A percentile compares a stretch with the other conserved stretches of the same genome.
Evolutionary conservation across 2,113 vertebrate genomes (phyloP).

Genomic region (Corythornis madagascariensis): DNA sequence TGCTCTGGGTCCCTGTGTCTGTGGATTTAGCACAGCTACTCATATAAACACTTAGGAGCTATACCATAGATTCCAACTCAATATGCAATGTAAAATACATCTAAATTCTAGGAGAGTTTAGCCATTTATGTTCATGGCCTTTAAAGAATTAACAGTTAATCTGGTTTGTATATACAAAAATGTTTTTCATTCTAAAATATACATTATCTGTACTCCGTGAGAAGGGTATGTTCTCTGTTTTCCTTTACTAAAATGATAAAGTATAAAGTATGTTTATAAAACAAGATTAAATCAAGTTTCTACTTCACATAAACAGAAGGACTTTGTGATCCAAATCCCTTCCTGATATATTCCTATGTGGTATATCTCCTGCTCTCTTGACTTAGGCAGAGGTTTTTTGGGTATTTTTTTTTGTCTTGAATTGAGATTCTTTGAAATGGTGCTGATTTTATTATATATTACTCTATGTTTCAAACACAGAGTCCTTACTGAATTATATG

Average conservation of each 20-base stretch:
- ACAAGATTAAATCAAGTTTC: background rate
- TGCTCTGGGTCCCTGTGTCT: background rate
- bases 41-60: background rate
- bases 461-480: background rate
- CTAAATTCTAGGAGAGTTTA: background rate
- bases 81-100: accelerated
- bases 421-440: background rate
- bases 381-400: background rate
- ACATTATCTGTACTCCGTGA: background rate
- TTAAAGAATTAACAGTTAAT: background rate
- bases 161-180: background rate
- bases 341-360: background rate
- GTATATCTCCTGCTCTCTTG: background rate
- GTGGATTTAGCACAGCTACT: background rate
- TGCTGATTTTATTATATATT: background rate
- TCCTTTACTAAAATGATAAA: background rate
- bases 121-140: background rate
- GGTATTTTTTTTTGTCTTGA: background rate
- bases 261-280: background rate
- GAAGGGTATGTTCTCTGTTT: background rate
- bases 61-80: background rate
- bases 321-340: background rate
- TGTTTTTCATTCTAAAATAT: background rate
- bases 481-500: background rate
- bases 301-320: background rate